Evolutionary conservation across 2,797 vertebrate genomes (phyloP).

Genomic region (Poliocrania exsul): DNA sequence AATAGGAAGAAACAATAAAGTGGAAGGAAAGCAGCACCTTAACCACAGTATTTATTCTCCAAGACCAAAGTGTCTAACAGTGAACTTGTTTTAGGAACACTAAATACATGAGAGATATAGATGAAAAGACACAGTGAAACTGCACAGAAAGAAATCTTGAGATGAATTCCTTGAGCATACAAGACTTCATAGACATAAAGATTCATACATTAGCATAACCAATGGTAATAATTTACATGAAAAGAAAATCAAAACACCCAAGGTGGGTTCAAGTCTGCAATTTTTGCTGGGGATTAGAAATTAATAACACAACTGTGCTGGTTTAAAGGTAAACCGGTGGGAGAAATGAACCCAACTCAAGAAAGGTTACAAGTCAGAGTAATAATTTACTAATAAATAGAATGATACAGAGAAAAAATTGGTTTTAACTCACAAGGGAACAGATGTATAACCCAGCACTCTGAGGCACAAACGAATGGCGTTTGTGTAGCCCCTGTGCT

Average conservation of each 20-base stretch:
- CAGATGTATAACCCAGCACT: no score
- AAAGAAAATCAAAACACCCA: fast-evolving
- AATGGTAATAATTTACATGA: not conserved
- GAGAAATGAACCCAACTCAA: no score
- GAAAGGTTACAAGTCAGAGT: no score
- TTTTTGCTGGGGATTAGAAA: not conserved
- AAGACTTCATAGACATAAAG: not conserved
- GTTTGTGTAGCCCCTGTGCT: no score
- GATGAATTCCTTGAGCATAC: not conserved
- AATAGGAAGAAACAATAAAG: not conserved
- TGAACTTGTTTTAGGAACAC: not conserved
- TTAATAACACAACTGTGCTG: not conserved
- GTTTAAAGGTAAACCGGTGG: no score
- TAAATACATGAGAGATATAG: not conserved
- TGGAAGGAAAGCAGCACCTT: not conserved
- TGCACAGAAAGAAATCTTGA: not conserved
- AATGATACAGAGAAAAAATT: no score
- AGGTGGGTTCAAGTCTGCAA: not conserved
- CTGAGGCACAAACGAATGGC: no score
- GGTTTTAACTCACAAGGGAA: no score
- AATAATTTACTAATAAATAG: no score
- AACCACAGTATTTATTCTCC: not conserved
- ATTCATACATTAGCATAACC: not conserved
- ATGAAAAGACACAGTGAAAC: not conserved
- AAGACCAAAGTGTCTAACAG: not conserved